A percentile compares a stretch with the other conserved stretches of the same genome.
Conservation (phyloP, 1,140 invertebrate genomes). For the Anadara kagoshimensis region DNA sequence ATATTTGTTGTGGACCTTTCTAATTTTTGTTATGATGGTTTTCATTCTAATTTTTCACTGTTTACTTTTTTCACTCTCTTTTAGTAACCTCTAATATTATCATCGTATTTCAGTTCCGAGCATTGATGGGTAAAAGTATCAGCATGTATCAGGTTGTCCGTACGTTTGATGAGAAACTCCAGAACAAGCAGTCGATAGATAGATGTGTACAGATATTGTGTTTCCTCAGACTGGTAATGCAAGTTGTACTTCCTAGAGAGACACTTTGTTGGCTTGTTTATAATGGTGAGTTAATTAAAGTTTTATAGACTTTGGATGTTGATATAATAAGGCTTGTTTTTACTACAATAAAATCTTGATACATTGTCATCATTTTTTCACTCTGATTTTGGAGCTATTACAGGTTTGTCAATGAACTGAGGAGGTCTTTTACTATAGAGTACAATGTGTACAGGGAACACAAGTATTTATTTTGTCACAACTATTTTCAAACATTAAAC, state of each 20-base stretch:
- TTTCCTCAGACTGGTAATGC: constrained; percentile 68
- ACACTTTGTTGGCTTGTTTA: constrained; percentile 71
- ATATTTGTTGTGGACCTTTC: neutral
- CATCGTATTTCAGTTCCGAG: constrained; percentile 64
- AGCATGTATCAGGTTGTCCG: constrained; percentile 68
- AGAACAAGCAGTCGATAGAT: constrained; percentile 66
- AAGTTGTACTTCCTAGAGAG: constrained; percentile 68
- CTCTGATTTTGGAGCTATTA: too few relatives aligned
- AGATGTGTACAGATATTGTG: constrained; percentile 66
- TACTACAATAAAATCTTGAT: too few relatives aligned
- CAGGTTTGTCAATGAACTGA: too few relatives aligned
- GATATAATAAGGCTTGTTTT: too few relatives aligned
- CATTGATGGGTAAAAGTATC: constrained; percentile 71
- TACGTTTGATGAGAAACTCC: constrained; percentile 65
- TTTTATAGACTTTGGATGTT: constrained; percentile 68
- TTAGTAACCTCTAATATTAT: constrained; percentile 42
- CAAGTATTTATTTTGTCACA: too few relatives aligned
- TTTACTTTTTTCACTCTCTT: constrained; percentile 15
- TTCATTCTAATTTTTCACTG: neutral
- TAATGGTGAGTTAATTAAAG: constrained; percentile 63
- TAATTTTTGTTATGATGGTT: too few relatives aligned
- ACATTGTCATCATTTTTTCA: too few relatives aligned
- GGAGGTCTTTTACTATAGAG: too few relatives aligned
- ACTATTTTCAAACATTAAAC: too few relatives aligned
- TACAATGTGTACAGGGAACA: too few relatives aligned